phyloP scores from a whole-genome alignment of 2,888 invertebrate species.

The Mactromeris polynyma region DNA sequence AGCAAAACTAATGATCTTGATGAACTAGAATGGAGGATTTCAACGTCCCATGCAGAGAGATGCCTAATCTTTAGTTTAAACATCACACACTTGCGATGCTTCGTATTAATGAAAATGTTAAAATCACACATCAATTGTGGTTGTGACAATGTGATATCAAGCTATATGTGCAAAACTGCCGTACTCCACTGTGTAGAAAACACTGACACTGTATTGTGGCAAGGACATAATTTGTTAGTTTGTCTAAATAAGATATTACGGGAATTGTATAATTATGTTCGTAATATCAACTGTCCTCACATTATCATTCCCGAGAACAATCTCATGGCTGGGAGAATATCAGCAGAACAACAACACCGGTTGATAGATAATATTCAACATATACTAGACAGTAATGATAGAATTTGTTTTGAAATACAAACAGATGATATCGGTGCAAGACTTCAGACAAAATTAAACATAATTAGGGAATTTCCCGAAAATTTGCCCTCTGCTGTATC shows the following conservation, averaged over 20 bases:
- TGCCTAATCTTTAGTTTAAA: slow-evolving; percentile 6
- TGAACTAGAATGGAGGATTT: slow-evolving; percentile 19
- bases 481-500: background rate
- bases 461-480: background rate
- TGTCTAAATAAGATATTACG: background rate
- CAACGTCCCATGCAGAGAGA: slow-evolving; percentile 9
- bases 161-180: background rate
- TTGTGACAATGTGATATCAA: background rate
- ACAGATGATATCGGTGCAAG: background rate
- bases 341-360: background rate
- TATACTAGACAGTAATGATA: background rate
- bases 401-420: background rate
- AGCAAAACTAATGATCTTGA: background rate
- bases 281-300: slow-evolving; percentile 4
- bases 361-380: background rate
- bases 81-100: background rate
- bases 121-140: background rate
- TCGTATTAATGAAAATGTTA: background rate
- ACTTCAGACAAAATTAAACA: background rate
- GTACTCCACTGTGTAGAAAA: background rate
- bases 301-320: slow-evolving; percentile 20
- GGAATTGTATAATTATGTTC: background rate
- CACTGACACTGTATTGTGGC: background rate
- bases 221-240: background rate
- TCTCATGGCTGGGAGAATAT: background rate